Evolutionary conservation across 2,888 invertebrate species (phyloP).

Genomic region (Salticus scenicus): DNA sequence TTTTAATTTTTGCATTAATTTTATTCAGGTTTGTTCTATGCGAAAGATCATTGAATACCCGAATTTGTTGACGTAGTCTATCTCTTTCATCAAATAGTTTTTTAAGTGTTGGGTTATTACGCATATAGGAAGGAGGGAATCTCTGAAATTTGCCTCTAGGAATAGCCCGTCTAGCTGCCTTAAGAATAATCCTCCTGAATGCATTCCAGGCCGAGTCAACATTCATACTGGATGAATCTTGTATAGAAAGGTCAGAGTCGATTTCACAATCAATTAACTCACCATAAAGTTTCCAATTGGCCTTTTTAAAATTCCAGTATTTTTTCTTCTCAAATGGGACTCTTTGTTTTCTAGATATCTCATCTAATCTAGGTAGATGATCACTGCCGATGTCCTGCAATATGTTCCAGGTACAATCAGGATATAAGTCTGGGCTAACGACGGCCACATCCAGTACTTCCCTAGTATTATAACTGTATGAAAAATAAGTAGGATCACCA

Average conservation of each 20-base stretch:
- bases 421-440: too few species aligned
- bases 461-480: too few species aligned
- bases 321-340: neutral
- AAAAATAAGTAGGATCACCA: too few species aligned
- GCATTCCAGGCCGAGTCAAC: neutral
- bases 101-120: neutral
- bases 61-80: neutral
- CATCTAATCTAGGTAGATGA: too few species aligned
- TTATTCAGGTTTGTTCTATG: neutral
- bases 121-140: neutral
- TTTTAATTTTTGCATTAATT: slow-evolving; percentile 10
- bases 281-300: neutral
- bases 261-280: neutral
- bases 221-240: neutral
- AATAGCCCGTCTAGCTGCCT: neutral
- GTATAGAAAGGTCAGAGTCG: neutral
- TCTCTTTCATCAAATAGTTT: neutral
- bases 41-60: neutral
- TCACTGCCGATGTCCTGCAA: too few species aligned
- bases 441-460: too few species aligned
- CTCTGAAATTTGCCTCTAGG: neutral
- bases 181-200: neutral
- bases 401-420: too few species aligned
- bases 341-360: neutral
- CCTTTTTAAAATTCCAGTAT: slow-evolving; percentile 10